Percentiles rank a stretch among this genome's conserved stretches.
These are phyloP conservation scores for Mythimna loreyi DNA, from an alignment of 2,888 invertebrate genomes.

Conservation along the genomic window DNA sequence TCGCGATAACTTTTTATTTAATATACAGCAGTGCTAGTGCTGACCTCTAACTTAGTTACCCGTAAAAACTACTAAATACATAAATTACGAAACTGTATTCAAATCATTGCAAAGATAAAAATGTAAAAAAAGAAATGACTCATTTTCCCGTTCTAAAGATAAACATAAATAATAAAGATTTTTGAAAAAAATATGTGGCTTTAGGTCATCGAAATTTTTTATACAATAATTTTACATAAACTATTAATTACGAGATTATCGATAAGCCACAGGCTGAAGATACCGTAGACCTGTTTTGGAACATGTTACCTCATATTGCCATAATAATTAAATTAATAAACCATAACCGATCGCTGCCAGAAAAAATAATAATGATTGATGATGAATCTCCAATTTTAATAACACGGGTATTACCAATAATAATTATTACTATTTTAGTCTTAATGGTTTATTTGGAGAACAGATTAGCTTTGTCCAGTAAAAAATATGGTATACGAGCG, in stretches of 20 bases:
- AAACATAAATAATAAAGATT: slow-evolving; percentile 12
- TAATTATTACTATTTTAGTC: slow-evolving; percentile 22
- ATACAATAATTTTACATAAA: slow-evolving; percentile 42
- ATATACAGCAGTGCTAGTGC: background rate
- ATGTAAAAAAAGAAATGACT: background rate
- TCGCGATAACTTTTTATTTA: background rate
- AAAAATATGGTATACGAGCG: slow-evolving; percentile 10
- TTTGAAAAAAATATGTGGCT: slow-evolving; percentile 15
- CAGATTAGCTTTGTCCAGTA: background rate
- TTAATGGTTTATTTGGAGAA: slow-evolving; percentile 18
- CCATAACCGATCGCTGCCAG: slow-evolving; percentile 35
- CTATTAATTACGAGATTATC: slow-evolving; percentile 61
- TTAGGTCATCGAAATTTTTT: slow-evolving; percentile 37
- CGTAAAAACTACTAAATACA: no score
- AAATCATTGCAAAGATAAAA: background rate
- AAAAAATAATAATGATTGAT: slow-evolving; percentile 46
- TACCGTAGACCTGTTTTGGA: slow-evolving; percentile 37
- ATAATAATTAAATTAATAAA: slow-evolving; percentile 56
- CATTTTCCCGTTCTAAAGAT: background rate
- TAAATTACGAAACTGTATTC: no score
- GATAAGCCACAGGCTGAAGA: slow-evolving; percentile 56
- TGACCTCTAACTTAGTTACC: background rate
- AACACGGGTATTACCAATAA: slow-evolving; percentile 15
- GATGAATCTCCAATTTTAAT: slow-evolving; percentile 31
- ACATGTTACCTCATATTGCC: slow-evolving; percentile 47